These are phyloP conservation scores for Enoplolaimus lenunculus DNA, from an alignment of 2,888 invertebrate species.

Conservation along the genomic window DNA sequence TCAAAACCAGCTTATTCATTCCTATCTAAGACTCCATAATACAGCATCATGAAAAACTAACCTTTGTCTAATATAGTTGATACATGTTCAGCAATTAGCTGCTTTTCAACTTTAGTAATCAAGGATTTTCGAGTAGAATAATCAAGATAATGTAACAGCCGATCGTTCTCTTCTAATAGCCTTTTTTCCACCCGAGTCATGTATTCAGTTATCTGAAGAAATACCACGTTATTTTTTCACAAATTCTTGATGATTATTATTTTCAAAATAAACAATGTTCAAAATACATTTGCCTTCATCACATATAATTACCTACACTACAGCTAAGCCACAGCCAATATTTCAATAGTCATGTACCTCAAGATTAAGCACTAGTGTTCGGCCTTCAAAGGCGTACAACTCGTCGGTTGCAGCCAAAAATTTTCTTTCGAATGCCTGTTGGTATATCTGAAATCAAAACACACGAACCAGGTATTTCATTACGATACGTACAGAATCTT, in stretches of 20 bases:
- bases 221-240: too few species aligned
- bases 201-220: slow-evolving; percentile 63
- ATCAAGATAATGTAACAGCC: slow-evolving; percentile 82
- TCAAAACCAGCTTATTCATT: too few species aligned
- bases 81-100: slow-evolving; percentile 79
- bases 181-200: slow-evolving; percentile 87
- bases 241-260: slow-evolving; percentile 10
- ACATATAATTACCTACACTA: too few species aligned
- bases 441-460: slow-evolving; percentile 22
- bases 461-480: too few species aligned
- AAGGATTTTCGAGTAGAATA: slow-evolving; percentile 56
- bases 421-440: slow-evolving; percentile 47
- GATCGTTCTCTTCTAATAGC: slow-evolving; percentile 77
- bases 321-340: too few species aligned
- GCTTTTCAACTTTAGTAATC: slow-evolving; percentile 65
- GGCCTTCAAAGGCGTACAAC: slow-evolving; percentile 81
- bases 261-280: slow-evolving; percentile 19
- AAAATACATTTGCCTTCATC: slow-evolving; percentile 19
- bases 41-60: slow-evolving; percentile 27
- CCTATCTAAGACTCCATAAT: too few species aligned
- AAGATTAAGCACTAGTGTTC: slow-evolving; percentile 75
- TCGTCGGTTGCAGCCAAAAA: slow-evolving; percentile 83
- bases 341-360: slow-evolving; percentile 53
- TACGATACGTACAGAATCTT: too few species aligned
- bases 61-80: slow-evolving; percentile 79